A percentile compares a stretch with the other conserved stretches of the same genome.
Evolutionary conservation across 2,113 vertebrate genomes (phyloP).

Genomic region (Sceloporus undulatus): DNA sequence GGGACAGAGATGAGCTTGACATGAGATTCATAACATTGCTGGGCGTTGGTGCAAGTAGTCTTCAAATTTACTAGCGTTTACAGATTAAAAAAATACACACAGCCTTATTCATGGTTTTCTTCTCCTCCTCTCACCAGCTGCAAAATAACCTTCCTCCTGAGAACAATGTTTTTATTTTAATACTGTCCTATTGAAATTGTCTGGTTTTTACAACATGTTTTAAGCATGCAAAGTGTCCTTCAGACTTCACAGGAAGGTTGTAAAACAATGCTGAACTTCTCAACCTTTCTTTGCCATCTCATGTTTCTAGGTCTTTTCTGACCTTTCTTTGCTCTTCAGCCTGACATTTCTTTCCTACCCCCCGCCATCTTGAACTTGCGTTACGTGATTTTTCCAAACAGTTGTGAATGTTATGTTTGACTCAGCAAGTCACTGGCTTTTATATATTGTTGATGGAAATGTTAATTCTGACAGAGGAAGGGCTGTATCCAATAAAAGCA

Average conservation of each 20-base stretch:
- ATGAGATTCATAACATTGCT: not conserved
- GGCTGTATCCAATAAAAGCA: constrained; percentile 40
- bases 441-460: constrained; percentile 29
- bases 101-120: not conserved
- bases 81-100: not conserved
- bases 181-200: constrained; percentile 8
- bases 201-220: constrained; percentile 28
- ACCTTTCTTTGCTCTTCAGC: constrained; percentile 49
- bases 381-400: constrained; percentile 31
- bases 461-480: constrained; percentile 38
- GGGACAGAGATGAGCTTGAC: not conserved
- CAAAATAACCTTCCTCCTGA: constrained; percentile 23
- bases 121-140: constrained; percentile 24
- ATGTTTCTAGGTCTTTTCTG: constrained; percentile 48
- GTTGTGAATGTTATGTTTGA: constrained; percentile 63
- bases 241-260: constrained; percentile 30
- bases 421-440: constrained; percentile 12
- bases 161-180: constrained; percentile 26
- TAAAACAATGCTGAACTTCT: constrained; percentile 58
- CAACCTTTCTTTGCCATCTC: constrained; percentile 45
- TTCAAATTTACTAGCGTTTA: not conserved
- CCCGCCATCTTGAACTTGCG: too few species aligned
- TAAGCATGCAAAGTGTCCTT: constrained; percentile 38
- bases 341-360: constrained; percentile 45
- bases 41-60: not conserved